phyloP scores from a whole-genome alignment of 2,888 invertebrate species.

The Lasioglossum calceatum region DNA sequence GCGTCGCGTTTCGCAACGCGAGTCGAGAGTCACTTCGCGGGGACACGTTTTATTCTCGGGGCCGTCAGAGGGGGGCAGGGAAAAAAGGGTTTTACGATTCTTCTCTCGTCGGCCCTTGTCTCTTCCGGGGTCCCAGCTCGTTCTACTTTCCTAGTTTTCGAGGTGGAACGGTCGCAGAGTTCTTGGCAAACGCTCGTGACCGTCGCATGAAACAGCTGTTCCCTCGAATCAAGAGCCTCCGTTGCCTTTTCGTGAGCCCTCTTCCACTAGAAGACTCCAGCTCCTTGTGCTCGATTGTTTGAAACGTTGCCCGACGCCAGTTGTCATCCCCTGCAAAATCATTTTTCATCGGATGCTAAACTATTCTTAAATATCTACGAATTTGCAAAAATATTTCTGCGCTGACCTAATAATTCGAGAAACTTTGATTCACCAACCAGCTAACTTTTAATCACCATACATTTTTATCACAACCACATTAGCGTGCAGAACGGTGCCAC shows the following conservation, averaged over 20 bases:
- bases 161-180: conserved; percentile 60
- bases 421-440: background rate
- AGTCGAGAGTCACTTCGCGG: conserved; percentile 51
- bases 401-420: background rate
- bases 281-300: background rate
- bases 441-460: background rate
- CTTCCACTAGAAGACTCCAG: background rate
- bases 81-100: conserved; percentile 67
- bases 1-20: conserved; percentile 34
- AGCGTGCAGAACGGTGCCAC: background rate
- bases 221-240: conserved; percentile 11
- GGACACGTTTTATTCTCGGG: conserved; percentile 49
- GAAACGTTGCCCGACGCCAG: background rate
- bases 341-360: background rate
- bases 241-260: conserved; percentile 1
- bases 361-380: no score
- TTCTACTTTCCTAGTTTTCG: conserved; percentile 63
- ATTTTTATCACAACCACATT: background rate
- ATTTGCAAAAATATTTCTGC: background rate
- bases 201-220: conserved; percentile 61
- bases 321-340: background rate
- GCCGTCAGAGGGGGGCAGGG: conserved; percentile 27
- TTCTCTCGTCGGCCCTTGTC: conserved; percentile 49
- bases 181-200: conserved; percentile 62
- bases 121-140: conserved; percentile 59